Percentiles rank a stretch among this genome's conserved stretches.
phyloP scores from a whole-genome alignment of 2,797 vertebrate species.

The Sebastes itinus region DNA sequence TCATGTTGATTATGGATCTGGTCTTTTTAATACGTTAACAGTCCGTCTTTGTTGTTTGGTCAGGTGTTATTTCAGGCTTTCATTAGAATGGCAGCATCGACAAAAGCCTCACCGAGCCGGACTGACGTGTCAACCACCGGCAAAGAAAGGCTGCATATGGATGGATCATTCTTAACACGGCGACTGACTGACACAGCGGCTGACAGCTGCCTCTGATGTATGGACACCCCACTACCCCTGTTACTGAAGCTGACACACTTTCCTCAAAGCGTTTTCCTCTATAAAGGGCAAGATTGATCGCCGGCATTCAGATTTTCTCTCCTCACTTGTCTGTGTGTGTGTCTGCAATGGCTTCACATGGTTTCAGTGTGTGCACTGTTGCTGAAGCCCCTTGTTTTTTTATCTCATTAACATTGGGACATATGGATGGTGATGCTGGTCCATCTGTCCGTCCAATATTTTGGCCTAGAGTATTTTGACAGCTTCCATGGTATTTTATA shows the following conservation, averaged over 20 bases:
- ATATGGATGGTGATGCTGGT: not conserved
- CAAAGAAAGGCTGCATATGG: conserved; percentile 52
- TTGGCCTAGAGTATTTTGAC: not conserved
- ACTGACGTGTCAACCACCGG: conserved; percentile 27
- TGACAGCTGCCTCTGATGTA: conserved; percentile 66
- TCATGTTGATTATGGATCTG: not conserved
- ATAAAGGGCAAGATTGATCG: conserved; percentile 56
- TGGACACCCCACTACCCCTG: conserved; percentile 35
- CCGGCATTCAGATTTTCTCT: conserved; percentile 33
- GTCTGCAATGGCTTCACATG: not conserved
- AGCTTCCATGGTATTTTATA: not conserved
- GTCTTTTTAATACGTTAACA: not conserved
- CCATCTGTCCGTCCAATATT: not conserved
- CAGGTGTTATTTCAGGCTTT: conserved; percentile 7
- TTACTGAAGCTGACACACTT: conserved; percentile 47
- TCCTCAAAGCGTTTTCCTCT: conserved; percentile 45
- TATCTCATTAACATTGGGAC: not conserved
- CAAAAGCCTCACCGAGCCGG: conserved; percentile 11
- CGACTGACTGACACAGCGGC: conserved; percentile 37
- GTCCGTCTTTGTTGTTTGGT: not conserved
- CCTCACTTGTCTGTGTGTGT: conserved; percentile 6
- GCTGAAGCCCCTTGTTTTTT: not conserved
- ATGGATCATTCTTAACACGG: conserved; percentile 41
- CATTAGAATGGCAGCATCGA: not conserved
- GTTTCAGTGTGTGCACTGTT: not conserved